A percentile compares a stretch with the other conserved stretches of the same genome.
Evolutionary conservation across 1,140 invertebrate species (phyloP).

Genomic region (Bombus pyrosoma): DNA sequence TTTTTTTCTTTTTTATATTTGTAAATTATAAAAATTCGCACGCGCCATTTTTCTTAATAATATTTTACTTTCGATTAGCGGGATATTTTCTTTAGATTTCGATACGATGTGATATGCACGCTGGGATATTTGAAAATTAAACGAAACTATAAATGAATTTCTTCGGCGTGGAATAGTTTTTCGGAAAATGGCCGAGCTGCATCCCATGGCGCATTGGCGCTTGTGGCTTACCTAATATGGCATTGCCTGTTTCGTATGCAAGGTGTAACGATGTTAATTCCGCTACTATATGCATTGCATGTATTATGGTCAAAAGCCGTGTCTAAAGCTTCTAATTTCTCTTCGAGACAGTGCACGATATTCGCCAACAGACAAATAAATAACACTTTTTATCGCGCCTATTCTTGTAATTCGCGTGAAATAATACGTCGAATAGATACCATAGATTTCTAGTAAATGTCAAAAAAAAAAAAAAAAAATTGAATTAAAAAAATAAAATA

Average conservation of each 20-base stretch:
- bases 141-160: neutral
- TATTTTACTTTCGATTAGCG: neutral
- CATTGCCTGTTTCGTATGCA: constrained; percentile 39
- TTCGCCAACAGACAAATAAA: constrained; percentile 7
- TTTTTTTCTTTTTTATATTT: too few relatives aligned
- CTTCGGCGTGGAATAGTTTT: constrained; percentile 6
- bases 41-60: neutral
- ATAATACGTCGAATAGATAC: neutral
- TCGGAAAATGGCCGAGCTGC: constrained; percentile 23
- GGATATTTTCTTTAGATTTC: neutral
- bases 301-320: constrained; percentile 49
- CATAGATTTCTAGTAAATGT: too few relatives aligned
- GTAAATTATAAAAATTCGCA: neutral
- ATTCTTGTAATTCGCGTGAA: neutral
- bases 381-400: neutral
- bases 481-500: too few relatives aligned
- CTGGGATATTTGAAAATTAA: neutral
- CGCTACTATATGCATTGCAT: constrained; percentile 34
- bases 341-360: constrained; percentile 1
- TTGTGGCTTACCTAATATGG: constrained; percentile 46
- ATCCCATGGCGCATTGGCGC: constrained; percentile 32
- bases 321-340: constrained; percentile 45
- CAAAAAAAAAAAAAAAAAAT: too few relatives aligned
- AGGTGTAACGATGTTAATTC: constrained; percentile 42
- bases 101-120: neutral